These are phyloP conservation scores for Zaprionus gabonicus DNA, from an alignment of 1,140 invertebrate genomes.

Conservation along the genomic window DNA sequence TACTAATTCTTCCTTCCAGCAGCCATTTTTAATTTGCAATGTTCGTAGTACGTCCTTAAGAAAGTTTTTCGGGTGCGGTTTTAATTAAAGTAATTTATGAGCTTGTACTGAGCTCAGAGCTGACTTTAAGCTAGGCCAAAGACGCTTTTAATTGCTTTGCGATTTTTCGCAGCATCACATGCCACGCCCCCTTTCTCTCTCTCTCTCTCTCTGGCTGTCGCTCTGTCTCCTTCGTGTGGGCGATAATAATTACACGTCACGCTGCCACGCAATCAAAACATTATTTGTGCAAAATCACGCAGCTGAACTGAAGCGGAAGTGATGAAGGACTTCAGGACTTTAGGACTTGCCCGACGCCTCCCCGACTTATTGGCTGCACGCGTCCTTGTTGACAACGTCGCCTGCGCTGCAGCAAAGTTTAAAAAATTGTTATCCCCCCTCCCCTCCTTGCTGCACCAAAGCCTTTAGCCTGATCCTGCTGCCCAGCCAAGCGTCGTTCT, in stretches of 20 bases:
- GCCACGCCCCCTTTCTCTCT: conserved; percentile 30
- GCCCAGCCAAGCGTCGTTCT: conserved; percentile 6
- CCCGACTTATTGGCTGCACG: conserved; percentile 83
- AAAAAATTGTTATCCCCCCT: conserved; percentile 56
- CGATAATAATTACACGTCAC: conserved; percentile 84
- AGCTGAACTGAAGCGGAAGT: conserved; percentile 84
- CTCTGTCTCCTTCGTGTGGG: neutral
- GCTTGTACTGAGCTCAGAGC: conserved; percentile 8
- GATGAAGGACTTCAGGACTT: conserved; percentile 73
- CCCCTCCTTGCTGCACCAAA: conserved; percentile 55
- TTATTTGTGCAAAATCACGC: conserved; percentile 84
- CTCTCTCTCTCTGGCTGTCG: too few relatives aligned
- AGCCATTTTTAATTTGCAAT: conserved; percentile 77
- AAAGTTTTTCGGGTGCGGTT: conserved; percentile 47
- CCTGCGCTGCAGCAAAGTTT: conserved; percentile 57
- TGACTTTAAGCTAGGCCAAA: conserved; percentile 33
- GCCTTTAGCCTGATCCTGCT: conserved; percentile 18
- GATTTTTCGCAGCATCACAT: conserved; percentile 40
- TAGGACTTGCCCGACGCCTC: neutral
- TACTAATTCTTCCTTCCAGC: conserved; percentile 4
- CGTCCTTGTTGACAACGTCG: conserved; percentile 48
- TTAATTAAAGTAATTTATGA: conserved; percentile 55
- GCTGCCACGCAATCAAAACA: conserved; percentile 84
- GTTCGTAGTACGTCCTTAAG: conserved; percentile 61
- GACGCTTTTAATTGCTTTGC: conserved; percentile 73